Base-by-base conservation (phyloP, 2,113 vertebrate species). In the Gila orcuttii region DNA sequence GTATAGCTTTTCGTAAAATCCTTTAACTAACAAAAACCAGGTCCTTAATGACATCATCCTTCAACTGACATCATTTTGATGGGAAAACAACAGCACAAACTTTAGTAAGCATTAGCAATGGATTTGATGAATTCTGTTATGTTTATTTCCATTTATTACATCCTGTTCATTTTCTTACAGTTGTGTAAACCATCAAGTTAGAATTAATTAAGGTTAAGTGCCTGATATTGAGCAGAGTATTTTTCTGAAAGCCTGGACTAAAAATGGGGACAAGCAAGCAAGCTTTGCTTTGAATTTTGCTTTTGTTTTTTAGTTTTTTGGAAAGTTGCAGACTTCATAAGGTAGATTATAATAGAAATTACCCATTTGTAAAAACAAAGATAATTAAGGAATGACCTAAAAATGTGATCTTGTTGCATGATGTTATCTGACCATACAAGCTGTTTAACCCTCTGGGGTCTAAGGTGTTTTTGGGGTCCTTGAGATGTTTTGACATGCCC, bases 171-270 rank as follows among this genome's bases (percentile, higher is more conserved):
- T 47, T 42, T 75, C n/a, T 17, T 47, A 75, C 5, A 47, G 71
- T 75, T 47, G 13, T 47, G 23, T 75, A 75, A 75, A 47, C 71
- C 42, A 13, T 75, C 42, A 50, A 75, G 71, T 75, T 75, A 75
- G n/a, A 75, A 75, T 75, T 3, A 75, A 15, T 47, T 25, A 75
- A 71, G 36, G 42, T 23, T 47, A 15, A 75, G 12, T 6, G 2
- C 6, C 39, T 75, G 71, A 50, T 75, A 47, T 50, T 75, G 71
- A 75, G 71, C 71, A 75, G 71, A 75, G 42, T n/a, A 50, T 47
- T 4, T 28, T 50, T 47, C 12, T 42, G 4, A 74, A 47, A 74
- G 6, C 71, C 23, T 74, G 23, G 11, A 45, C 9, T 13, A 47
- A 21, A 73, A 73, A 45, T 45, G 1, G n/a, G 6, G 2, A 13